A percentile compares a stretch with the other conserved stretches of the same genome.
Evolutionary conservation across 2,888 invertebrate species (phyloP).

Genomic region (Synanthedon andrenaeformis): DNA sequence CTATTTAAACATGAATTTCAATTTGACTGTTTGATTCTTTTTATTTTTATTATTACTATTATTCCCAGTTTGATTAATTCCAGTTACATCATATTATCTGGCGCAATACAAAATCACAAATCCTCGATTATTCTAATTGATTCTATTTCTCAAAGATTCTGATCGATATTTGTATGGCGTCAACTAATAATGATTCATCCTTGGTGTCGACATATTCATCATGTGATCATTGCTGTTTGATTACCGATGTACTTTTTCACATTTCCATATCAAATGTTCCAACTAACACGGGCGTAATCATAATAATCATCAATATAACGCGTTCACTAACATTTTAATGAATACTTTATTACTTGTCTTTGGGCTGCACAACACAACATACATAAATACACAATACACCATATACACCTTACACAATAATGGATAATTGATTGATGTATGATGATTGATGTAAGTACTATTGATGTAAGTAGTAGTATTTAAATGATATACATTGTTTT

Average conservation of each 20-base stretch:
- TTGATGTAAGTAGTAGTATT: too few species aligned
- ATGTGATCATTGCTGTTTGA: constrained; percentile 17
- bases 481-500: too few species aligned
- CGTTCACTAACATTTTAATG: constrained; percentile 46
- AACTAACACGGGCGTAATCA: constrained; percentile 55
- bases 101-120: constrained; percentile 21
- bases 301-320: constrained; percentile 28
- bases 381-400: neutral
- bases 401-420: too few species aligned
- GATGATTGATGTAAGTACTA: too few species aligned
- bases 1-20: constrained; percentile 44
- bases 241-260: constrained; percentile 37
- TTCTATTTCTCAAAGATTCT: constrained; percentile 1
- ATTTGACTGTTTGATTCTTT: neutral
- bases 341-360: constrained; percentile 49
- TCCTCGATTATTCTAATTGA: neutral
- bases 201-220: constrained; percentile 35
- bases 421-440: too few species aligned
- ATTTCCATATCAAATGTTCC: constrained; percentile 25
- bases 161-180: constrained; percentile 31
- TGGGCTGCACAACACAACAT: constrained; percentile 20
- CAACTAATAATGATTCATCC: constrained; percentile 32
- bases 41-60: too few species aligned
- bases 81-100: constrained; percentile 14
- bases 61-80: too few species aligned